Evolutionary conservation across 1,140 invertebrate genomes (phyloP), one percentile per base, ranked within the genome.

Genomic region (Drosophila sulfurigaster): DNA sequence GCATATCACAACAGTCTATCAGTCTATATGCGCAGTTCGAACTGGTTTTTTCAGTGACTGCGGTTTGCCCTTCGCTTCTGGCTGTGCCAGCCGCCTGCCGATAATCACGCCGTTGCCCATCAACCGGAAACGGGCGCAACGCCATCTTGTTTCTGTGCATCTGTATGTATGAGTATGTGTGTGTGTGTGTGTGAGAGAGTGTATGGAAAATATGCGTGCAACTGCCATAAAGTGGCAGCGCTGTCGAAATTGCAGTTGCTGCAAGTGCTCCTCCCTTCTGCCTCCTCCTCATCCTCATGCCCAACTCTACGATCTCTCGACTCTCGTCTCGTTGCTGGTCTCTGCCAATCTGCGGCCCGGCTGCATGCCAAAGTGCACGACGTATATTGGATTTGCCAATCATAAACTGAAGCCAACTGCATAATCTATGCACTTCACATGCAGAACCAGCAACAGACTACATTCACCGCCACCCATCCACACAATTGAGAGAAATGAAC

Each of bases 331-430:
- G 62, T 38, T 51, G 62, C 43, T 41, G 67, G 46, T 32, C 62
- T 45, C 38, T 77, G 81, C 78, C 78, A 85, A 85, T 85, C 81
- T 85, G 73, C 54, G 56, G 51, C 57, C 73, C 67, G 67, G 52
- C 73, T 64, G 81, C 70, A 72, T 87, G 83, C 83, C 83, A 87
- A 82, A 87, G 83, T 80, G 80, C 83, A 83, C 77, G 75, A 79
- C 83, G 81, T 83, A 87, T 87, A 87, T 87, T 88, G 83, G 83
- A 87, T 87, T 88, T 88, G 83, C 80, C 83, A 87, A 87, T 87
- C 83, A 87, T 88, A 88, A 88, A 87, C 83, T 83, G 80, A 87
- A 88, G 83, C 83, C 83, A 88, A 87, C 83, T 88, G 83, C 83
- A 88, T 88, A 88, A 88, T 88, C 83, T 81, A 82, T 88, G 83